Base-by-base conservation (phyloP, 2,888 invertebrate species). In the Erebia aethiops region DNA sequence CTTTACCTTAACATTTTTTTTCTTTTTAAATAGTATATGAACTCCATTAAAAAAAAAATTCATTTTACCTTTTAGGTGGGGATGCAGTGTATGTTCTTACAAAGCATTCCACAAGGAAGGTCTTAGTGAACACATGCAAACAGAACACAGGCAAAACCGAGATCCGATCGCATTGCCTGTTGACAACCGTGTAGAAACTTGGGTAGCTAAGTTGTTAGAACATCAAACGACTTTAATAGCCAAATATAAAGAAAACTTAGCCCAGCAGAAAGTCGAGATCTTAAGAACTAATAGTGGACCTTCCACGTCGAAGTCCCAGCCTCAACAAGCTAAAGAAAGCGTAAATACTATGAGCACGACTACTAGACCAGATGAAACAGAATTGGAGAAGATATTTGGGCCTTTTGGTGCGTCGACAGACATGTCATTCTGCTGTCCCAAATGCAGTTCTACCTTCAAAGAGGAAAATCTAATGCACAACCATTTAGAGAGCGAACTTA, bases 71-170 rank as follows among this genome's bases (percentile, higher is more conserved):
- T 86, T 80, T 81, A 95, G 96, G 77, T 96, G 94, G 93, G 89
- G 91, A 18, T 96, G 96, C 79, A 90, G 87, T 18, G 81, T 90
- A 1, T 96, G 96, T 79, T 87, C 92, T 0, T 95, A 94, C 78
- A 93, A 93, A 74, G 94, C 94, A 0, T 94, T 95, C 75, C 95
- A 94, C 77, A 92, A 90, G 73, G 87, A 84, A 2, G 91, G 94
- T 0, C 85, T 95, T 21, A 83, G 88, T 35, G 94, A 94, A 1
- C 96, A 96, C 79, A 93, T 94, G 73, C 75, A 77, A 11, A 88
- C 88, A 1, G 93, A 92, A 63, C 95, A 95, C 77, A 78, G 86
- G 4, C 82, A 83, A 18, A 83, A 80, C 61, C 76, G 81, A 1
- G 84, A 88, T n/a, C 87, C 89, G 0, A 83, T 88, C 0, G 84